These are phyloP conservation scores for Achroia grisella DNA, from an alignment of 1,140 invertebrate genomes.

Conservation along the genomic window DNA sequence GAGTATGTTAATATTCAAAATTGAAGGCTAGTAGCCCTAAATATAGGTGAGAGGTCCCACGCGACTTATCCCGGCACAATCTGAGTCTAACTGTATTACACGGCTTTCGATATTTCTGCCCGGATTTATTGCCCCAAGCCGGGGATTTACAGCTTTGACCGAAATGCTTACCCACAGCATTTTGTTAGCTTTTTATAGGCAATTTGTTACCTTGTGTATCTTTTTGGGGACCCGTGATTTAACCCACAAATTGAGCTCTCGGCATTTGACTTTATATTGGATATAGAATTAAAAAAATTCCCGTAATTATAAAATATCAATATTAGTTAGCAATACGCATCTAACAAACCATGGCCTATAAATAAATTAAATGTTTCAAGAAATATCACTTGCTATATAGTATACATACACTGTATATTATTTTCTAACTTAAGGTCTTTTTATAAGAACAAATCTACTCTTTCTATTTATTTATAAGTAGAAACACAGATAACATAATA, in stretches of 20 bases:
- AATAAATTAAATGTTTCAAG: too few relatives aligned
- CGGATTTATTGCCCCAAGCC: constrained; percentile 43
- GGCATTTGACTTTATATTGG: constrained; percentile 18
- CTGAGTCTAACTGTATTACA: constrained; percentile 46
- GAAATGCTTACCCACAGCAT: constrained; percentile 55
- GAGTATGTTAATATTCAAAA: constrained; percentile 21
- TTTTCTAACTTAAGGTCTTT: too few relatives aligned
- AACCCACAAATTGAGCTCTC: constrained; percentile 41
- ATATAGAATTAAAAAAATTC: too few relatives aligned
- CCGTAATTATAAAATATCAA: too few relatives aligned
- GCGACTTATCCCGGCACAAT: constrained; percentile 26
- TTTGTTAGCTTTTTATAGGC: constrained; percentile 65
- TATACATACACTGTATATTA: too few relatives aligned
- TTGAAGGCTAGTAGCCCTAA: constrained; percentile 3
- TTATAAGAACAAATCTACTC: too few relatives aligned
- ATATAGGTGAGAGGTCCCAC: background rate
- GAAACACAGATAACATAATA: too few relatives aligned
- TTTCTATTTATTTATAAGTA: too few relatives aligned
- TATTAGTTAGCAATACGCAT: too few relatives aligned
- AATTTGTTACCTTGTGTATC: constrained; percentile 61
- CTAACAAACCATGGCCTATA: too few relatives aligned
- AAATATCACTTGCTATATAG: too few relatives aligned
- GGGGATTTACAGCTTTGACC: constrained; percentile 62
- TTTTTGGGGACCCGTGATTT: constrained; percentile 41
- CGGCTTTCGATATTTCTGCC: constrained; percentile 49